Percentiles rank a stretch among this genome's conserved stretches.
phyloP scores from a whole-genome alignment of 2,888 invertebrate species.

The Spialia ferax region DNA sequence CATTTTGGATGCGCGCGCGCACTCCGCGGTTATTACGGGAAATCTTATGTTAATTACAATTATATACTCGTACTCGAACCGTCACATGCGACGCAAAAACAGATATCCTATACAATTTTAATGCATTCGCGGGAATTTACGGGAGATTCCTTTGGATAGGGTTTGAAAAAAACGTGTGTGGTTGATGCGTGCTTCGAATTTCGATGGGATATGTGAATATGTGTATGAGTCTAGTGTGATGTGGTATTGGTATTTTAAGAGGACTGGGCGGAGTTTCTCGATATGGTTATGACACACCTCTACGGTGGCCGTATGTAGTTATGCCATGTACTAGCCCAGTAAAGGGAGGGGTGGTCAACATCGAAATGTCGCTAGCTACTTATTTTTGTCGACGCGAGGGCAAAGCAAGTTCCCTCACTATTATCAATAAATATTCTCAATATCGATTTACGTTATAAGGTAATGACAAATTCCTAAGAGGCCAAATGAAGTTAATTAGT shows the following conservation, averaged over 20 bases:
- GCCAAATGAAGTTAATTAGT: background rate
- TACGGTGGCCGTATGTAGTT: constrained; percentile 27
- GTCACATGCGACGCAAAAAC: constrained; percentile 73
- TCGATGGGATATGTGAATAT: constrained; percentile 61
- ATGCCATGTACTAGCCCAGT: constrained; percentile 31
- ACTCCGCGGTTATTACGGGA: constrained; percentile 78
- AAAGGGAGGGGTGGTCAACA: constrained; percentile 26
- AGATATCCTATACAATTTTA: constrained; percentile 79
- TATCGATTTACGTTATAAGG: constrained; percentile 37
- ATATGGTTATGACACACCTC: constrained; percentile 48
- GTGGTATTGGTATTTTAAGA: constrained; percentile 48
- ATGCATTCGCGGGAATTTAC: constrained; percentile 78
- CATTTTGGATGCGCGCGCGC: constrained; percentile 73
- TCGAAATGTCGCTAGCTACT: constrained; percentile 25
- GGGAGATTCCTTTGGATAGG: constrained; percentile 69
- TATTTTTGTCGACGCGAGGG: constrained; percentile 34
- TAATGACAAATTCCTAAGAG: constrained; percentile 9
- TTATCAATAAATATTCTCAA: constrained; percentile 33
- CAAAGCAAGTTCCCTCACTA: constrained; percentile 19
- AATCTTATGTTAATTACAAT: constrained; percentile 81
- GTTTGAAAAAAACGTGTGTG: constrained; percentile 60
- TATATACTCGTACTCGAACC: constrained; percentile 56
- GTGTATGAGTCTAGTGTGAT: constrained; percentile 48
- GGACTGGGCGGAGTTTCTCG: constrained; percentile 48
- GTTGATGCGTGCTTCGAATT: constrained; percentile 68